phyloP scores from a whole-genome alignment of 2,888 invertebrate species.

The Chaetogeoica ovagalla region DNA sequence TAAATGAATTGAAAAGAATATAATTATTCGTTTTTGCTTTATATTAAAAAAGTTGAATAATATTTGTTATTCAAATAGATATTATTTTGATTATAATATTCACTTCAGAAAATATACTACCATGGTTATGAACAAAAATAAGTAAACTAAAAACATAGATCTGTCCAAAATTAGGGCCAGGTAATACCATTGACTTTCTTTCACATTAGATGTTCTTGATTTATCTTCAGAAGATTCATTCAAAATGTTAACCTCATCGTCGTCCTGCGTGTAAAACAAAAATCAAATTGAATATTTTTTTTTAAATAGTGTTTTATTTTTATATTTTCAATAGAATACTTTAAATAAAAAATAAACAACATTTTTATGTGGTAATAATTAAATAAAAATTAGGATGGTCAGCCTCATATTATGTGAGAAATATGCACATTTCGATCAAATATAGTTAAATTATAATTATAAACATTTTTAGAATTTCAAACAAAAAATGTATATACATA shows the following conservation, averaged over 20 bases:
- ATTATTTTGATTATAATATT: background rate
- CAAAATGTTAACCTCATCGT: background rate
- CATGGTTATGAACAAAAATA: slow-evolving; percentile 63
- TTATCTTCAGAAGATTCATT: slow-evolving; percentile 11
- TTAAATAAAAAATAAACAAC: too few relatives aligned
- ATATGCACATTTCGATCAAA: too few relatives aligned
- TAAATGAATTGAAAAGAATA: background rate
- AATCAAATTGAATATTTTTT: background rate
- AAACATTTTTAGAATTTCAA: too few relatives aligned
- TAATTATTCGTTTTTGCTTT: background rate
- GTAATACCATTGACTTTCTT: slow-evolving; percentile 66
- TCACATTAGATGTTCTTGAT: background rate
- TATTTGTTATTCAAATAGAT: background rate
- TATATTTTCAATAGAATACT: too few relatives aligned
- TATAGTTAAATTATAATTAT: too few relatives aligned
- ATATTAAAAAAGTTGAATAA: background rate
- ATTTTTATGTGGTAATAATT: too few relatives aligned
- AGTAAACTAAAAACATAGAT: slow-evolving; percentile 65
- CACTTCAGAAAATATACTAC: slow-evolving; percentile 61
- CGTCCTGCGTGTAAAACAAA: background rate
- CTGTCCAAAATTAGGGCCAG: slow-evolving; percentile 69
- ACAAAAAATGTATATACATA: too few relatives aligned
- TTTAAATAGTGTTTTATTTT: too few relatives aligned
- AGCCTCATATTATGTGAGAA: too few relatives aligned
- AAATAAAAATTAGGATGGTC: too few relatives aligned